Conservation (phyloP, 2,797 vertebrate genomes). For the Lates japonicus region DNA sequence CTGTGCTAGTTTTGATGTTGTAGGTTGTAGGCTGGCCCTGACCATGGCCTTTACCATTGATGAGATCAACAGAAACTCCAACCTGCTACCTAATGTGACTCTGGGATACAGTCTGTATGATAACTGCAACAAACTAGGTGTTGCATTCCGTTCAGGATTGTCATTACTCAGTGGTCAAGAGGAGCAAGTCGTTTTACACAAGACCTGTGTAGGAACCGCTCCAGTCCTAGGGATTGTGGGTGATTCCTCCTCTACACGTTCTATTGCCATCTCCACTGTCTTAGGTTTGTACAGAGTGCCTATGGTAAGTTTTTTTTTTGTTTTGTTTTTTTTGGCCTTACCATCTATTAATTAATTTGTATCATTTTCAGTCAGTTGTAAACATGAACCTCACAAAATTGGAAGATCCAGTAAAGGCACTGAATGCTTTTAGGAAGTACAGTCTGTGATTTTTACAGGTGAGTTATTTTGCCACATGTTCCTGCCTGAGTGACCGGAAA, state of each 20-base stretch:
- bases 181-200: conserved; percentile 26
- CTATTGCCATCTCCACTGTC: conserved; percentile 64
- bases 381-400: neutral
- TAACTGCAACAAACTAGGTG: conserved; percentile 71
- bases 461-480: conserved; percentile 82
- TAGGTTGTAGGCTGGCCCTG: conserved; percentile 70
- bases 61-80: conserved; percentile 74
- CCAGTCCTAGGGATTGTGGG: conserved; percentile 70
- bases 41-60: conserved; percentile 82
- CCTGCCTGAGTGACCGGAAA: conserved; percentile 68
- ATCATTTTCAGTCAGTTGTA: neutral
- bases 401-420: neutral
- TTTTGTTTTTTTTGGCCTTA: too few species aligned
- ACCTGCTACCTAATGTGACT: conserved; percentile 62
- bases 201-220: conserved; percentile 52
- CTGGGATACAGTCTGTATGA: conserved; percentile 79
- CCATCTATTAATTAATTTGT: accelerated
- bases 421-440: neutral
- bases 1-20: conserved; percentile 76
- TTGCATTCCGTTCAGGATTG: conserved; percentile 77
- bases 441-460: conserved; percentile 64
- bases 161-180: conserved; percentile 62
- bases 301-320: conserved; percentile 55
- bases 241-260: conserved; percentile 63
- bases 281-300: conserved; percentile 67